Evolutionary conservation across 2,113 vertebrate species (phyloP), one percentile per base, ranked within the genome.

Genomic region (Osmerus eperlanus): DNA sequence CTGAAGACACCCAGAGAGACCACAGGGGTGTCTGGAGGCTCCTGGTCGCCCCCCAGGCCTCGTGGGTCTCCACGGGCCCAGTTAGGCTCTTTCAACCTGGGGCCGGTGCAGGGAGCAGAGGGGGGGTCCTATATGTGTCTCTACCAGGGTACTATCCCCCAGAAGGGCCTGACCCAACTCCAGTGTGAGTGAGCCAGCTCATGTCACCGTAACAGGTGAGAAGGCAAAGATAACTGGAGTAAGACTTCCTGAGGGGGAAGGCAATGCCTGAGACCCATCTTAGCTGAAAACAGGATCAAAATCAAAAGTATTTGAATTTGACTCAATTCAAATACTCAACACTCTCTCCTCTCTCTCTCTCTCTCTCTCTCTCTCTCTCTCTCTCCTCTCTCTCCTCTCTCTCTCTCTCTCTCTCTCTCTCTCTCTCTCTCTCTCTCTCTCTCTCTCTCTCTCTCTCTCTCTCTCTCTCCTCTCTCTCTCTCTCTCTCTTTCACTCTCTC

Each of bases 41-140:
- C 68, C 3, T 78, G 0, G 29, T 68, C 63, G 62, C 21, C 2
- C 70, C 69, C 15, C 71, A 16, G 59, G 67, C 74, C 29, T 67
- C 58, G 55, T 77, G 19, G 65, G 29, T 53, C 68, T 7, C 66
- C 18, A 73, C 76, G 32, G 32, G 56, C 63, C 9, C 75, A 79
- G 71, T 66, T 64, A 0, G 87, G 83, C 58, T 25, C 82, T 32
- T 91, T 92, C 72, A 81, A 9, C 1, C 72, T 92, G 77, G 88
- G 84, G 15, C 87, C 89, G 0, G 79, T 87, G 70, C 74, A 2
- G 2, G 70, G 67, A 59, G 80, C 56, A 25, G 86, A 90, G 28
- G 76, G 75, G 60, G 88, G 88, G 2, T 73, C 73, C n/a, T 92
- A 90, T 32, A 75, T 78, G 70, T 92, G 91, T 56, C 54, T 90